Percentiles rank a stretch among this genome's conserved stretches.
Evolutionary conservation across 2,113 vertebrate species (phyloP).

Genomic region (Cryptoleucopteryx plumbea): DNA sequence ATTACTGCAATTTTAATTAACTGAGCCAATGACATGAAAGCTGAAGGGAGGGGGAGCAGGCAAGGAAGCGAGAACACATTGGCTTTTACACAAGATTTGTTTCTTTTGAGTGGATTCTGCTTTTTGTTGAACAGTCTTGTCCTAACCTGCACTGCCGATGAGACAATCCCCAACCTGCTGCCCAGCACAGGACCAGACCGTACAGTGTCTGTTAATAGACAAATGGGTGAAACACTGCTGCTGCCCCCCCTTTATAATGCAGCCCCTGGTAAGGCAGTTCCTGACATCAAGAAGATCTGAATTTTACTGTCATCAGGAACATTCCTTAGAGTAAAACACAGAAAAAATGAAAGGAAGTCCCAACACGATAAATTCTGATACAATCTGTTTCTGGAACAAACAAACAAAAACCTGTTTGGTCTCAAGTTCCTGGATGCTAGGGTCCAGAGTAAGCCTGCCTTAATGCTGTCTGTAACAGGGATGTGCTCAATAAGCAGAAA

Average conservation of each 20-base stretch:
- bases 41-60: background rate
- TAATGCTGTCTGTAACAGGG: background rate
- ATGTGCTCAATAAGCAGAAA: background rate
- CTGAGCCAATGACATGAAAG: conserved; percentile 44
- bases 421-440: background rate
- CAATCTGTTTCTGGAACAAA: background rate
- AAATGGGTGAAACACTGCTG: background rate
- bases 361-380: background rate
- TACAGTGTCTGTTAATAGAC: background rate
- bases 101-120: conserved; percentile 30
- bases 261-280: background rate
- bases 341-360: background rate
- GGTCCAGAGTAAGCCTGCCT: background rate
- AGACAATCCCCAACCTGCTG: background rate
- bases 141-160: background rate
- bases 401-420: rapidly evolving
- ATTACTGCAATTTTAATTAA: conserved; percentile 69
- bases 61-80: conserved; percentile 46
- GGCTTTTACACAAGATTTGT: conserved; percentile 34
- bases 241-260: background rate
- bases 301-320: background rate
- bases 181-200: rapidly evolving
- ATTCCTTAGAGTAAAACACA: background rate
- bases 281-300: background rate
- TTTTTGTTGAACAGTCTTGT: background rate